Evolutionary conservation across 1,140 invertebrate species (phyloP).

Genomic region (Dendrolimus kikuchii): DNA sequence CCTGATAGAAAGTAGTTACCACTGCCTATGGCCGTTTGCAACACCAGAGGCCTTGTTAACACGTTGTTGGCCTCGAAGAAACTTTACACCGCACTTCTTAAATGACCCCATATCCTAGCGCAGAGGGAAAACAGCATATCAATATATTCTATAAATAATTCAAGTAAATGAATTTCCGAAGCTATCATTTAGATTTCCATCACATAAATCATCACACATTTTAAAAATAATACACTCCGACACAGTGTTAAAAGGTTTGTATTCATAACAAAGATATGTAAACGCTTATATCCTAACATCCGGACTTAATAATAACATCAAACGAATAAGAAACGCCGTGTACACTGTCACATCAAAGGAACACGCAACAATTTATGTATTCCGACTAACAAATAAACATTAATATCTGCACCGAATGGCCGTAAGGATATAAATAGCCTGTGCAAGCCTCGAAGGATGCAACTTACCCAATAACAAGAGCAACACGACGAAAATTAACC

Average conservation of each 20-base stretch:
- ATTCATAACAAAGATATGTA: constrained; percentile 1
- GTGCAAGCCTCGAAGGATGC: constrained; percentile 46
- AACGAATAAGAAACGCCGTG: constrained; percentile 10
- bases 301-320: constrained; percentile 22
- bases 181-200: too few relatives aligned
- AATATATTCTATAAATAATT: too few relatives aligned
- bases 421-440: constrained; percentile 59
- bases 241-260: background rate
- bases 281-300: constrained; percentile 13
- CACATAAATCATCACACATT: too few relatives aligned
- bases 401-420: constrained; percentile 50
- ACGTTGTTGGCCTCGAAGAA: too few relatives aligned
- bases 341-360: constrained; percentile 44
- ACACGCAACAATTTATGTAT: constrained; percentile 51
- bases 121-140: too few relatives aligned
- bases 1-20: too few relatives aligned
- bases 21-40: too few relatives aligned
- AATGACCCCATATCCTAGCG: too few relatives aligned
- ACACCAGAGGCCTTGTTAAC: too few relatives aligned
- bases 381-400: constrained; percentile 43
- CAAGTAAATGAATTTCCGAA: too few relatives aligned
- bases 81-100: too few relatives aligned
- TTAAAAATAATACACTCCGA: too few relatives aligned
- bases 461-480: constrained; percentile 56
- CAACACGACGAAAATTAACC: constrained; percentile 40